Conservation (phyloP, 2,797 vertebrate genomes). For the Selene dorsalis region DNA sequence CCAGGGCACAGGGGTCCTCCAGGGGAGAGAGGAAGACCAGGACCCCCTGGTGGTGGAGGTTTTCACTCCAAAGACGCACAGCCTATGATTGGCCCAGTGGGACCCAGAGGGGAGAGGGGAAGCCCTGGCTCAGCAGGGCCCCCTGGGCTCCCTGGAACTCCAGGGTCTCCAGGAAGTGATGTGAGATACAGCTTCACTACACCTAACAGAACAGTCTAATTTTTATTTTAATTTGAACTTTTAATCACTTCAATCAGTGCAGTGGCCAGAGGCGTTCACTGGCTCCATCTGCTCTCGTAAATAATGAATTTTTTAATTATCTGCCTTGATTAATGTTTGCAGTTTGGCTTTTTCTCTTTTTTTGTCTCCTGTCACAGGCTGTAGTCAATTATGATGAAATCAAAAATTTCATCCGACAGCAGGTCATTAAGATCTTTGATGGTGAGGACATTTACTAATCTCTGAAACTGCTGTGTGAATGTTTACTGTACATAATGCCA, state of each 20-base stretch:
- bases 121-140: constrained; percentile 84
- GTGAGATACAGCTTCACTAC: constrained; percentile 79
- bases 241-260: constrained; percentile 23
- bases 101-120: constrained; percentile 92
- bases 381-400: constrained; percentile 94
- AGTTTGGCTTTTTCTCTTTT: constrained; percentile 35
- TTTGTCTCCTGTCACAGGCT: constrained; percentile 82
- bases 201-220: background rate
- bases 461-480: constrained; percentile 1
- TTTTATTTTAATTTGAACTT: constrained; percentile 14
- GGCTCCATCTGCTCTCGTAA: constrained; percentile 57
- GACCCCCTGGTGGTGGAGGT: constrained; percentile 87
- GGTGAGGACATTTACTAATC: constrained; percentile 80
- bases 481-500: constrained; percentile 1
- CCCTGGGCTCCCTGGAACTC: constrained; percentile 85
- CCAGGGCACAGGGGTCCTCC: constrained; percentile 87
- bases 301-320: constrained; percentile 64
- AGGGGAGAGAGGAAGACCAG: constrained; percentile 94
- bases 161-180: constrained; percentile 87
- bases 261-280: constrained; percentile 1
- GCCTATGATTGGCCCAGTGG: constrained; percentile 88
- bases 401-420: constrained; percentile 94
- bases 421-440: constrained; percentile 96
- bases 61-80: constrained; percentile 88
- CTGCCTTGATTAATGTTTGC: constrained; percentile 49